A percentile compares a stretch with the other conserved stretches of the same genome.
Evolutionary conservation across 2,797 vertebrate species (phyloP).

Genomic region (Hyperoplus immaculatus): DNA sequence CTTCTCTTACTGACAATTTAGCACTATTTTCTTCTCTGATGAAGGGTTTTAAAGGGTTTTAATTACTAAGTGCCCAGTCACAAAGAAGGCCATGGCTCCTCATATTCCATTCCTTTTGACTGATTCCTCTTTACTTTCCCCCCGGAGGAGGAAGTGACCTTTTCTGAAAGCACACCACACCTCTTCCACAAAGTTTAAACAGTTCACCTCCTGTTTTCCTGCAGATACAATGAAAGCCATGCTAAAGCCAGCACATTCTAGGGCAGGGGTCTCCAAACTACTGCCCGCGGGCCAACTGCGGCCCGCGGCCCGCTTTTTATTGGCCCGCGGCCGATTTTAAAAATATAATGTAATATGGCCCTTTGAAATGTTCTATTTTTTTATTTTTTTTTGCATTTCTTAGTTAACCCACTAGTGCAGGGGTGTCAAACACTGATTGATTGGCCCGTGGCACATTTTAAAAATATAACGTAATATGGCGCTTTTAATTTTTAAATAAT

Average conservation of each 20-base stretch:
- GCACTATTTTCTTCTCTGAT: constrained; percentile 21
- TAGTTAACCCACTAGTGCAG: no score
- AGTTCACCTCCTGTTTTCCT: constrained; percentile 22
- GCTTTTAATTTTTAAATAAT: no score
- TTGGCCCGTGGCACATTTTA: no score
- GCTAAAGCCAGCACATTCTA: neutral
- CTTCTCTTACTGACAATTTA: constrained; percentile 12
- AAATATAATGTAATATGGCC: no score
- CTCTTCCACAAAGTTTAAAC: constrained; percentile 27
- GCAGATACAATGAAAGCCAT: constrained; percentile 21
- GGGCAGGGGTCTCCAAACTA: neutral
- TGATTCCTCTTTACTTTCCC: constrained; percentile 21
- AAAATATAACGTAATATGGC: no score
- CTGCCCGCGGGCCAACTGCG: no score
- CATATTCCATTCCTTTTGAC: constrained; percentile 44
- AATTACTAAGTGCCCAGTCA: constrained; percentile 37
- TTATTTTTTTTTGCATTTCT: no score
- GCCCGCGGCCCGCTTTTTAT: no score
- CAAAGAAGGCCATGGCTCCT: constrained; percentile 22
- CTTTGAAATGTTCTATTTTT: no score
- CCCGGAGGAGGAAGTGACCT: constrained; percentile 45
- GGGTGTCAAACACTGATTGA: no score
- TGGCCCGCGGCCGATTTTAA: no score
- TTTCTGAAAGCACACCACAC: constrained; percentile 44
- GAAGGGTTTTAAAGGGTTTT: constrained; percentile 29